Base-by-base conservation (phyloP, 2,797 vertebrate genomes). In the Holocentrus rufus region DNA sequence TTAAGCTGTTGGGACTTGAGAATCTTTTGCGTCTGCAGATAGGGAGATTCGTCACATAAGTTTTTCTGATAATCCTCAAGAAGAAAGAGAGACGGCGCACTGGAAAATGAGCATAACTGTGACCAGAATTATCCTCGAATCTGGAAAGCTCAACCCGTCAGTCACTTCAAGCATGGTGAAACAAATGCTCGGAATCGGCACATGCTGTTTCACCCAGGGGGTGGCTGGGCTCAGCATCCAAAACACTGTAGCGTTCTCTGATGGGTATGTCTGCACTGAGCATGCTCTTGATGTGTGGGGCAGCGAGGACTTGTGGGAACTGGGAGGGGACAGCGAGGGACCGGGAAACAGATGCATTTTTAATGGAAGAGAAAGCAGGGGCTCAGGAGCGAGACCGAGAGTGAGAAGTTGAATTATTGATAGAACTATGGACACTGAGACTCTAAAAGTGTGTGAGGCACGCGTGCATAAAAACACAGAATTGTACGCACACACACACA, bases 361-460 rank as follows among this genome's bases (percentile, higher is more conserved):
- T 92, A 91, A 93, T 93, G 68, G 63, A 22, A 72, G 79, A 79
- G 86, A 89, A 91, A 92, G 85, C 65, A 10, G 64, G 57, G 85
- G 76, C 81, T 85, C 69, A 36, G 78, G 76, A 86, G 85, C 53
- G 72, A 87, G 84, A 86, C 81, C 9, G 61, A 89, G 82, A 91
- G 88, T 86, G 84, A 83, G 68, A 58, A 54, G 70, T 76, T 93
- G 79, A 90, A 94, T 93, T 90, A 93, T 93, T 93, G 81, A 94
- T 92, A 70, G 31, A 71, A 76, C 75, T 64, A 77, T 36, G 81
- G 86, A 88, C 87, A 91, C 76, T 10, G 84, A 91, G 81, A 89
- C 87, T 75, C 79, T 88, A 80, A 90, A 88, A 89, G 80, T 69
- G 31, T 65, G 70, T 67, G 82, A 42, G 76, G 63, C 63, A 70